phyloP scores from a whole-genome alignment of 2,888 invertebrate species.

The Acrocyrtus sp. region DNA sequence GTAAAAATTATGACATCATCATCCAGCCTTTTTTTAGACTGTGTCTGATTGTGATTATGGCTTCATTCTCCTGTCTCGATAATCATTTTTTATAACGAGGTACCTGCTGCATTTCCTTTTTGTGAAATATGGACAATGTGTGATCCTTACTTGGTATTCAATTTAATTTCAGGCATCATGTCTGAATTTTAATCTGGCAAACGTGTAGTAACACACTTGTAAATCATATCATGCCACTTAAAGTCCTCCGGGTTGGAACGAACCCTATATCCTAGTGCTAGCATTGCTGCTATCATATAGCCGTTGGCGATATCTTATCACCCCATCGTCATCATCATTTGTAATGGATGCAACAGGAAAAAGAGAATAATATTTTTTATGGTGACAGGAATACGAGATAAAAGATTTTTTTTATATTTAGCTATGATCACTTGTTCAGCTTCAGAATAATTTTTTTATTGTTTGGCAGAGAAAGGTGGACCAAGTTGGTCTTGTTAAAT shows the following conservation, averaged over 20 bases:
- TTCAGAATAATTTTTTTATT: no score
- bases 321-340: background rate
- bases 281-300: no score
- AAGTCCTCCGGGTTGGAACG: conserved; percentile 25
- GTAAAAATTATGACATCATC: background rate
- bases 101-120: background rate
- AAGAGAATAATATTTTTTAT: background rate
- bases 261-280: background rate
- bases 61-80: background rate
- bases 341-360: background rate
- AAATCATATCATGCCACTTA: conserved; percentile 32
- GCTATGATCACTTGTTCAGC: no score
- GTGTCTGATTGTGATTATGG: no score
- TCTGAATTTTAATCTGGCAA: no score
- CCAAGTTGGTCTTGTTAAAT: background rate
- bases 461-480: no score
- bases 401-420: no score
- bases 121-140: background rate
- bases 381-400: background rate
- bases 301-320: no score
- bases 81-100: background rate
- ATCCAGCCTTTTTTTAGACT: background rate
- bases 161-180: no score
- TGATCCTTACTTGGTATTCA: no score
- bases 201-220: no score